Percentiles rank a stretch among this genome's conserved stretches.
These are phyloP conservation scores for Progne subis DNA, from an alignment of 2,113 vertebrate species.

Conservation along the genomic window DNA sequence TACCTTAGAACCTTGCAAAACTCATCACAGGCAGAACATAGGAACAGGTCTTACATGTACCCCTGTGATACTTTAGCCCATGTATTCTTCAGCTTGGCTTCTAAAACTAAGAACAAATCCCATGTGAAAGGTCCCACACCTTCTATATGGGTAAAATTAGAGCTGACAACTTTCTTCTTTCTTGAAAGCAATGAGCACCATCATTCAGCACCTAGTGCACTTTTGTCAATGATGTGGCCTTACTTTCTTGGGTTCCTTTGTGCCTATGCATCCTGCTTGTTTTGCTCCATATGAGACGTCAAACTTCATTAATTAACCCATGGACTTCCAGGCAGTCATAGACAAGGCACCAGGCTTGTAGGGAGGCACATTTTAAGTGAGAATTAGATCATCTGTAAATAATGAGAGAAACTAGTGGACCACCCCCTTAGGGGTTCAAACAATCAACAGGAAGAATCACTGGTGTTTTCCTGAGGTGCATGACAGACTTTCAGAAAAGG, in stretches of 20 bases:
- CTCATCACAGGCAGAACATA: background rate
- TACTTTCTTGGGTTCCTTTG: background rate
- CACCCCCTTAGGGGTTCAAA: background rate
- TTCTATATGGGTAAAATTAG: background rate
- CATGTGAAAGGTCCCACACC: background rate
- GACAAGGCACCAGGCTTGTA: background rate
- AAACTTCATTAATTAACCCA: background rate
- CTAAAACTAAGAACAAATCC: background rate
- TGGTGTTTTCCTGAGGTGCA: background rate
- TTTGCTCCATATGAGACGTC: background rate
- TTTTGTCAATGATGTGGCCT: background rate
- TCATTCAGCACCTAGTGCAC: slow-evolving; percentile 24
- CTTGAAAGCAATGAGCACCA: background rate
- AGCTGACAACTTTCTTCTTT: background rate
- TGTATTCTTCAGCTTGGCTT: background rate
- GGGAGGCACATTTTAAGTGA: background rate
- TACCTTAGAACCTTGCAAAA: background rate
- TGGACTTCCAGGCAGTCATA: slow-evolving; percentile 37
- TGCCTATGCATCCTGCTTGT: slow-evolving; percentile 17
- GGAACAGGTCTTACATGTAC: background rate
- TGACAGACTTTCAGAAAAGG: background rate
- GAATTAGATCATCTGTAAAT: background rate
- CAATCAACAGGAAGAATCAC: background rate
- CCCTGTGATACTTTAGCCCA: background rate
- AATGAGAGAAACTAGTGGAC: background rate